phyloP scores from a whole-genome alignment of 2,797 vertebrate genomes.

The Stomatorhinus walkeri region DNA sequence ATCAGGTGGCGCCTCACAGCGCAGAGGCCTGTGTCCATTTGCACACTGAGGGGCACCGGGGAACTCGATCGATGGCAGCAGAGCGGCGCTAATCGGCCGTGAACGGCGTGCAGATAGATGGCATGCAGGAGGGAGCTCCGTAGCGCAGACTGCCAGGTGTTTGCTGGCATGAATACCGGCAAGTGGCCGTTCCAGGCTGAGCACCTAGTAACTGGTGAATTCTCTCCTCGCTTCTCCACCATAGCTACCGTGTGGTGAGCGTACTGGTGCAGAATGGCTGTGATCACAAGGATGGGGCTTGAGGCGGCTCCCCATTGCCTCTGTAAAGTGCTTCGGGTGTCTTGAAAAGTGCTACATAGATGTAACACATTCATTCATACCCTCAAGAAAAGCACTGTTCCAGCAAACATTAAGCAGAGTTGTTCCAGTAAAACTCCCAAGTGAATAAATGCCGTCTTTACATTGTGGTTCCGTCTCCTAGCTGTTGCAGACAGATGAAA shows the following conservation, averaged over 20 bases:
- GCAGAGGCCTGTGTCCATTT: neutral
- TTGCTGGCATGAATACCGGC: neutral
- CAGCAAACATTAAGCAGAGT: neutral
- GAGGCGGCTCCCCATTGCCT: neutral
- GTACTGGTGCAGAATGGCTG: neutral
- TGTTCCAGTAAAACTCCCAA: neutral
- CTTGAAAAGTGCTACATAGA: neutral
- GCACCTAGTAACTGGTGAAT: neutral
- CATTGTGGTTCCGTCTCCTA: neutral
- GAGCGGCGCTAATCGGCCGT: neutral
- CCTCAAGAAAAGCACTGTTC: neutral
- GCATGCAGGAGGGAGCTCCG: neutral
- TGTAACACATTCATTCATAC: neutral
- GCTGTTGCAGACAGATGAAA: neutral
- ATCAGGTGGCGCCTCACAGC: neutral
- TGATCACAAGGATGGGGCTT: neutral
- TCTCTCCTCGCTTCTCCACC: neutral
- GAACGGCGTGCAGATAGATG: neutral
- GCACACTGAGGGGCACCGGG: neutral
- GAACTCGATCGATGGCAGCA: neutral
- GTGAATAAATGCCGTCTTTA: neutral
- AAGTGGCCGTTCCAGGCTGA: neutral
- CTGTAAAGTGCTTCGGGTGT: neutral
- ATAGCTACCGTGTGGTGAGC: neutral
- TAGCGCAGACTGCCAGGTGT: neutral